Evolutionary conservation across 2,888 invertebrate species (phyloP), one percentile per base, ranked within the genome.

Genomic region (Clepsis dumicolana): DNA sequence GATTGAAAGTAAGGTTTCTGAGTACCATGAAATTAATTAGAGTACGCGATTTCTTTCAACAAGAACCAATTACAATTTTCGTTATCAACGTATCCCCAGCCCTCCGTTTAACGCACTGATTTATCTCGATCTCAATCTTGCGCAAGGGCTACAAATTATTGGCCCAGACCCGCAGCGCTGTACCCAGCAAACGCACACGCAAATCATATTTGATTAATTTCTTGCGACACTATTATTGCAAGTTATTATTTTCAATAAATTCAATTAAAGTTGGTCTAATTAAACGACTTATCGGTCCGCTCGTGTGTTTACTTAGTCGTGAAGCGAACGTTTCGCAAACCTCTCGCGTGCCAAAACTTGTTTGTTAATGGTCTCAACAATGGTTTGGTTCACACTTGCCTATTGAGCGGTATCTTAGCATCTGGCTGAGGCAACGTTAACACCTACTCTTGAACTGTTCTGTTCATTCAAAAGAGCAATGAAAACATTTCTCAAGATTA

Each of bases 291-390:
- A 88, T 89, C 87, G 81, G 76, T 10, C 76, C 73, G 76, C 83
- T 86, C 81, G 84, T 83, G 86, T 89, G 87, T 90, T 88, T 89
- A 87, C 88, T 87, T 86, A 86, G 86, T 89, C 88, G 89, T 89
- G 88, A 86, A 84, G 76, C 75, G 77, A 79, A 80, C 80, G 80
- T 91, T 91, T 90, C 88, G 88, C 85, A 91, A 91, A 82, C 75
- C 79, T 79, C 82, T 88, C 87, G 90, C 91, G 88, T 91, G 91
- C 88, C 89, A 87, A 87, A 88, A 91, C 91, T 83, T 83, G 89
- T 90, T 90, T 88, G 87, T 87, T 89, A 88, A 86, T 86, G 84
- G 86, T 79, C 77, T 76, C 80, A 82, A 90, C 88, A 90, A 89
- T 89, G 79, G 86, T 80, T 80, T 78, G 78, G 87, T 89, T 90